A percentile compares a stretch with the other conserved stretches of the same genome.
phyloP scores from a whole-genome alignment of 1,140 invertebrate genomes.

The Caenorhabditis briggsae region DNA sequence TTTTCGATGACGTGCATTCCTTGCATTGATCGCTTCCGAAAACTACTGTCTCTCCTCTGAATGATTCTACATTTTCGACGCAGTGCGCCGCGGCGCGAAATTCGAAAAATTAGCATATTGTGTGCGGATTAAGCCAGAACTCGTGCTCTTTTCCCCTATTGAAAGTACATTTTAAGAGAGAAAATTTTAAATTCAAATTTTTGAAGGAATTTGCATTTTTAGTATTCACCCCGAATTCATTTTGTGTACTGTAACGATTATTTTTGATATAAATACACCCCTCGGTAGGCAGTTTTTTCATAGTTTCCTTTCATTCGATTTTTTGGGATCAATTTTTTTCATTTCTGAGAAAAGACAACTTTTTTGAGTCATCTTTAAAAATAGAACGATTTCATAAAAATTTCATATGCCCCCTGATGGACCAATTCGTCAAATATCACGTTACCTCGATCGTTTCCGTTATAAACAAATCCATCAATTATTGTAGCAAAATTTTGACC shows the following conservation, averaged over 20 bases:
- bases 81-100: neutral
- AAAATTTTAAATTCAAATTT: constrained; percentile 28
- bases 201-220: neutral
- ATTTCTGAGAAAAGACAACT: too few relatives aligned
- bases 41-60: neutral
- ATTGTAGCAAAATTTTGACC: neutral
- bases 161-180: constrained; percentile 34
- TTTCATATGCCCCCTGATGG: neutral
- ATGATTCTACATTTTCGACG: neutral
- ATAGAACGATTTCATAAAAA: neutral
- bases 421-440: constrained; percentile 34
- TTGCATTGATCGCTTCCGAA: constrained; percentile 13
- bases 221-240: constrained; percentile 1
- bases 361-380: too few relatives aligned
- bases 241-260: constrained; percentile 30
- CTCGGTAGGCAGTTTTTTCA: neutral
- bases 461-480: constrained; percentile 48
- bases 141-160: constrained; percentile 12
- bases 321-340: neutral
- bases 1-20: neutral
- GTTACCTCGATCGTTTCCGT: constrained; percentile 12
- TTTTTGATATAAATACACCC: constrained; percentile 38
- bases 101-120: constrained; percentile 14
- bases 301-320: neutral
- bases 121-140: constrained; percentile 45